phyloP scores from a whole-genome alignment of 2,113 vertebrate genomes.

The Orthonyx spaldingii region DNA sequence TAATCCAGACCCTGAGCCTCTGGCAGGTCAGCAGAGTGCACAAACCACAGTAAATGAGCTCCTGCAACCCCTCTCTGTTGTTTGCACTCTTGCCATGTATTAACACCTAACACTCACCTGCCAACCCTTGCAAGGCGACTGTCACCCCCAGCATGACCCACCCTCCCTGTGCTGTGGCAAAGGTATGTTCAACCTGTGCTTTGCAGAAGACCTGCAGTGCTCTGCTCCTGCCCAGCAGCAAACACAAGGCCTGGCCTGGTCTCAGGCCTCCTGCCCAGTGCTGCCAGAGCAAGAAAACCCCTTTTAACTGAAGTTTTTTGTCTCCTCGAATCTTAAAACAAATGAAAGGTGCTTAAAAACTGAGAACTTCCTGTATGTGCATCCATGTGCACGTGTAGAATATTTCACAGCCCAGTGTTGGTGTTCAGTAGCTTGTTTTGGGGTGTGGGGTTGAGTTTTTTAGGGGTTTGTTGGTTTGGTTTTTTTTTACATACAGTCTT shows the following conservation, averaged over 20 bases:
- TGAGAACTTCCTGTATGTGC: not conserved
- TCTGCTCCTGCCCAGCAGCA: not conserved
- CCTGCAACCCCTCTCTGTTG: not conserved
- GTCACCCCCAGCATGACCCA: not conserved
- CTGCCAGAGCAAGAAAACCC: not conserved
- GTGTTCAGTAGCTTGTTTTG: conserved; percentile 35
- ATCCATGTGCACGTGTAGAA: not conserved
- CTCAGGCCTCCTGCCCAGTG: not conserved
- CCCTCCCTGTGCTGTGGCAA: not conserved
- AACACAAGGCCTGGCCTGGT: not conserved
- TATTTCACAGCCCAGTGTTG: not conserved
- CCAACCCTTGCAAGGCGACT: not conserved
- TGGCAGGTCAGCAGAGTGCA: not conserved
- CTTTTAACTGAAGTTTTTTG: not conserved
- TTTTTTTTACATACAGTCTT: conserved; percentile 55
- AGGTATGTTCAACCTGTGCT: not conserved
- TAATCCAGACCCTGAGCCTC: not conserved
- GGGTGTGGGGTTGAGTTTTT: not conserved
- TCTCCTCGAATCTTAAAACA: not conserved
- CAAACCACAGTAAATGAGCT: not conserved
- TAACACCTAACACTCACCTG: not conserved
- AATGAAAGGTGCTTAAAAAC: conserved; percentile 56
- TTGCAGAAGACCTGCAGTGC: not conserved
- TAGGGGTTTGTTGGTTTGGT: not conserved
- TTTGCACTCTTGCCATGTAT: not conserved